Percentiles rank a stretch among this genome's conserved stretches.
phyloP scores from a whole-genome alignment of 2,888 invertebrate genomes.

The Campoplex capitator region DNA sequence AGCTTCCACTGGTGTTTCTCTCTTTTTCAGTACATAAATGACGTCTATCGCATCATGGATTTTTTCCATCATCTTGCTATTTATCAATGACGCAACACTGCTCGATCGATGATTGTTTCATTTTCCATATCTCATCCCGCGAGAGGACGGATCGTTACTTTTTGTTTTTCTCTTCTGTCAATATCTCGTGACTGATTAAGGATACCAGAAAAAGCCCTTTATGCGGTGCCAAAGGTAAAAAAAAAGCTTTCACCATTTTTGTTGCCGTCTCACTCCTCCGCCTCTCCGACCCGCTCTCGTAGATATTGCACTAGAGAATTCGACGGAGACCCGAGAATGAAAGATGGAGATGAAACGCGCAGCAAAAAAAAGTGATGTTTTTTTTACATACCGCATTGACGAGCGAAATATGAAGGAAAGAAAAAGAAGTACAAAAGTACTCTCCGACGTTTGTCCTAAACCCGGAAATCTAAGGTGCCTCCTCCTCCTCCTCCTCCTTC shows the following conservation, averaged over 20 bases:
- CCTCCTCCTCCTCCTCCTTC: constrained; percentile 12
- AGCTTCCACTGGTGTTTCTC: neutral
- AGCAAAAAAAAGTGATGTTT: neutral
- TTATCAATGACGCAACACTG: neutral
- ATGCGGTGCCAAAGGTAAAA: constrained; percentile 9
- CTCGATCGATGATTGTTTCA: constrained; percentile 18
- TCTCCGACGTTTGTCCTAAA: constrained; percentile 45
- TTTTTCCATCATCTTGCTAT: neutral
- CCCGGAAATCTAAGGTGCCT: constrained; percentile 61
- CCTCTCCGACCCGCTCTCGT: neutral
- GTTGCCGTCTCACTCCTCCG: neutral
- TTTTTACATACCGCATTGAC: constrained; percentile 1
- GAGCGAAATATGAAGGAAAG: neutral
- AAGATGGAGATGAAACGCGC: neutral
- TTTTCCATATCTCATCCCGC: neutral
- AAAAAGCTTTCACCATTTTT: neutral
- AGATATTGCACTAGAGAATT: neutral
- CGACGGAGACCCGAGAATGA: neutral
- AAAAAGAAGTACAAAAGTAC: neutral
- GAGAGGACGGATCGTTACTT: neutral
- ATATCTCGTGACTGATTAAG: constrained; percentile 4
- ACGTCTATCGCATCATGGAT: neutral
- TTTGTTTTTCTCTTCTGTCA: neutral
- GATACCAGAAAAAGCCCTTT: neutral
- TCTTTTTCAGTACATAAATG: constrained; percentile 40